A percentile compares a stretch with the other conserved stretches of the same genome.
Evolutionary conservation across 2,888 invertebrate genomes (phyloP).

Genomic region (Pseudolycoriella hygida): DNA sequence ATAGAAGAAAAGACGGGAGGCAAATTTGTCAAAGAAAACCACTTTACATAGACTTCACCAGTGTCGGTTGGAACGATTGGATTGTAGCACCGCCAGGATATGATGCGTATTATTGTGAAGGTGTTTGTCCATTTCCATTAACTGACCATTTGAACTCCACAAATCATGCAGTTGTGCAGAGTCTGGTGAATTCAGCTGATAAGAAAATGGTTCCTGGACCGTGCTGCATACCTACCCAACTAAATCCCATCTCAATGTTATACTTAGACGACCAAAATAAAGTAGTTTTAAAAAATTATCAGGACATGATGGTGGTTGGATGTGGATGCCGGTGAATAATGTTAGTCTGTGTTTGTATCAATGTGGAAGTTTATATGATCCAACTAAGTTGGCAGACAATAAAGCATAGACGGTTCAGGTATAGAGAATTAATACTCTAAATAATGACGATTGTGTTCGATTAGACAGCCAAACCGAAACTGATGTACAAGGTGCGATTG

Average conservation of each 20-base stretch:
- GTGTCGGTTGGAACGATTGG: slow-evolving; percentile 98
- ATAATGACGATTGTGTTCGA: no score
- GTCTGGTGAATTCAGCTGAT: slow-evolving; percentile 84
- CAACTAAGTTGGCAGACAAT: no score
- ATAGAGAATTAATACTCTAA: no score
- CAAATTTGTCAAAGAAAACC: slow-evolving; percentile 74
- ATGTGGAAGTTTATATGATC: no score
- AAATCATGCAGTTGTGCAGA: slow-evolving; percentile 97
- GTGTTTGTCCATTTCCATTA: slow-evolving; percentile 87
- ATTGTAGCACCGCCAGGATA: slow-evolving; percentile 93
- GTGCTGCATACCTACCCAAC: slow-evolving; percentile 92
- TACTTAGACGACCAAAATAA: slow-evolving; percentile 88
- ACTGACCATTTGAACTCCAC: slow-evolving; percentile 90
- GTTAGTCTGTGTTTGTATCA: no score
- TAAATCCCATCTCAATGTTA: slow-evolving; percentile 88
- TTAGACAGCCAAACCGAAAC: no score
- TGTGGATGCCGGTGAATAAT: slow-evolving; percentile 87
- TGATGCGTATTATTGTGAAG: slow-evolving; percentile 91
- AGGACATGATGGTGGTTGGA: slow-evolving; percentile 95
- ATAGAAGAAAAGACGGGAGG: slow-evolving; percentile 50
- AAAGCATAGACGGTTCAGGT: no score
- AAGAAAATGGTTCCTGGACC: slow-evolving; percentile 83
- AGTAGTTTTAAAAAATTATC: slow-evolving; percentile 95
- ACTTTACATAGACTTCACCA: slow-evolving; percentile 87
- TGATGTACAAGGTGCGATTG: no score